A percentile compares a stretch with the other conserved stretches of the same genome.
These are phyloP conservation scores for Ailuropoda melanoleuca DNA, from an alignment of 2,113 vertebrate genomes.

Conservation along the genomic window DNA sequence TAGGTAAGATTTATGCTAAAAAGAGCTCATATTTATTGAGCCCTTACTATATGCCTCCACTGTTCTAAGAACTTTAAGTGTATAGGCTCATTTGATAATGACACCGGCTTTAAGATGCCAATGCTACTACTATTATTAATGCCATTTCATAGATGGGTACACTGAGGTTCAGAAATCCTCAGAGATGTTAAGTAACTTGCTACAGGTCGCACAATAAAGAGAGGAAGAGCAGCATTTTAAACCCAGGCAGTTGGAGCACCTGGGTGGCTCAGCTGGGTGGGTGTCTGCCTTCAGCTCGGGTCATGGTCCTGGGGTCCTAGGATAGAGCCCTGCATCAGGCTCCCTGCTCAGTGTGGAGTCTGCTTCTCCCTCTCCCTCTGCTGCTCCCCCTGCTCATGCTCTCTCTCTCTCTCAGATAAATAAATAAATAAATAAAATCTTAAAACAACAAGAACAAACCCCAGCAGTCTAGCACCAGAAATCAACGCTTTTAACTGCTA, in stretches of 20 bases:
- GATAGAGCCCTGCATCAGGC: too few relatives aligned
- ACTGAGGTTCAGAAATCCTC: not conserved
- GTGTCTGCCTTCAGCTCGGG: too few relatives aligned
- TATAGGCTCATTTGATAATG: constrained; percentile 30
- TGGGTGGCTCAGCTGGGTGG: too few relatives aligned
- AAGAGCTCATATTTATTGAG: not conserved
- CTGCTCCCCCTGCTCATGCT: too few relatives aligned
- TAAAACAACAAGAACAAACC: too few relatives aligned
- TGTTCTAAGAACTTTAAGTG: not conserved
- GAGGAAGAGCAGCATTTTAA: not conserved
- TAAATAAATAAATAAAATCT: too few relatives aligned
- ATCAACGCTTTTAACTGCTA: not conserved
- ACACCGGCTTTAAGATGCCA: not conserved
- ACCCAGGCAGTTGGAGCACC: not conserved
- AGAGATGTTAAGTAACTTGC: not conserved
- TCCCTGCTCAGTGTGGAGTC: too few relatives aligned
- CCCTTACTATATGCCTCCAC: not conserved
- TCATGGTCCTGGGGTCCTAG: too few relatives aligned
- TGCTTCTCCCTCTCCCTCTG: too few relatives aligned
- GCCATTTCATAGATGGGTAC: not conserved
- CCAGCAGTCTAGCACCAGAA: not conserved
- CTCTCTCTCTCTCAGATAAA: too few relatives aligned
- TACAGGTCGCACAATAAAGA: not conserved
- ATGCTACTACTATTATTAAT: not conserved
- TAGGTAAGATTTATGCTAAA: constrained; percentile 2